Base-by-base conservation (phyloP, 2,888 invertebrate genomes). In the Drosophila setosimentum region DNA sequence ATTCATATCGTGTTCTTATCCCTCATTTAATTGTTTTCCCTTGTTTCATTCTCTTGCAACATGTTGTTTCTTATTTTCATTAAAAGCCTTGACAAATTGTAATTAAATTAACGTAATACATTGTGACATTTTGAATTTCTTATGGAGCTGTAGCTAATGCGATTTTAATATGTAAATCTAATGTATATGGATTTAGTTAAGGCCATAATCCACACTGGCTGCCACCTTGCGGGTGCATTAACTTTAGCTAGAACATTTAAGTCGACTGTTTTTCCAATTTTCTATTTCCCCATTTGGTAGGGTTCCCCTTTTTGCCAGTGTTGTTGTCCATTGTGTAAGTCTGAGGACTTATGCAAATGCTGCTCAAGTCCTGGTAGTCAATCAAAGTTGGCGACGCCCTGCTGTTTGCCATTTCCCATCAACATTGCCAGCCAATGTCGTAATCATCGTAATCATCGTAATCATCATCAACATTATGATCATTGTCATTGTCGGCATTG, bases 261-360 rank as follows among this genome's bases (percentile, higher is more conserved):
- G 48, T 21, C 61, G 33, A 6, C 30, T 62, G 61, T 62, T 72
- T 62, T 51, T 35, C 16, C 59, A 59, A 58, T 69, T 61, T 69
- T 33, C 49, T 54, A 33, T 65, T 58, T 62, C 27, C 27, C 35
- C 5, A 3, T 29, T 30, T 29, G 8, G 50, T n/a, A n/a, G 29
- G 33, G 40, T 49, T 35, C 21, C 11, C 49, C 37, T 24, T 40
- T 61, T 37, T 16, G 45, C 45, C 45, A 45, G 16, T 45, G 45
- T 24, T 45, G 45, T 24, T 78, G 78, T 78, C 73, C 74, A 50
- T 61, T 78, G 75, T 78, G 49, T 54, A 63, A 62, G 71, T 60
- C 78, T 45, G 33, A 59, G 61, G 82, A 72, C 82, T 84, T 84
- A 87, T 84, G 84, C 84, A 84, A 84, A 84, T 87, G 73, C 35